Percentiles rank a stretch among this genome's conserved stretches.
phyloP scores from a whole-genome alignment of 2,888 invertebrate genomes.

The Magallana nippona region DNA sequence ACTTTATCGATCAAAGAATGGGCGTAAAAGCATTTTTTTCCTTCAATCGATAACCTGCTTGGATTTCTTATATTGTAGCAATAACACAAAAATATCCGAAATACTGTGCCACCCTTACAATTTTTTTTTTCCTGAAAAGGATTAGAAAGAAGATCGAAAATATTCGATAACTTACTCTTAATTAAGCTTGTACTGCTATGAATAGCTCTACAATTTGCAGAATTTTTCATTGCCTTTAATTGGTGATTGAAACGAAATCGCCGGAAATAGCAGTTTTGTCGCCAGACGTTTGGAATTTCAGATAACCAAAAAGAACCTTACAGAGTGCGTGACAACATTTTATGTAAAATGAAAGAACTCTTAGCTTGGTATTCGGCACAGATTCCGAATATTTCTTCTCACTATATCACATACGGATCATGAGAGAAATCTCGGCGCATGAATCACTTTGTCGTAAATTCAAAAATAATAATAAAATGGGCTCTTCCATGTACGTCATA shows the following conservation, averaged over 20 bases:
- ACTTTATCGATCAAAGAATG: neutral
- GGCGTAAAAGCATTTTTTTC: neutral
- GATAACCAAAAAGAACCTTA: neutral
- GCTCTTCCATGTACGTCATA: too few relatives aligned
- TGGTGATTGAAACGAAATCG: neutral
- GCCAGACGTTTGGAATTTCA: neutral
- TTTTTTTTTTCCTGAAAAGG: neutral
- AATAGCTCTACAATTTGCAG: neutral
- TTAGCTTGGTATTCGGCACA: neutral
- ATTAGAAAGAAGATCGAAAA: too few relatives aligned
- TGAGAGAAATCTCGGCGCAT: too few relatives aligned
- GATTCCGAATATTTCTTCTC: neutral
- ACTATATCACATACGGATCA: neutral
- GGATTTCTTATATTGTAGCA: too few relatives aligned
- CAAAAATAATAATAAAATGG: too few relatives aligned
- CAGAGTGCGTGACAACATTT: neutral
- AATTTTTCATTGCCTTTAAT: neutral
- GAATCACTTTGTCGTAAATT: too few relatives aligned
- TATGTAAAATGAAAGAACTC: neutral
- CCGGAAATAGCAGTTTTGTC: neutral
- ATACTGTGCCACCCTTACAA: slow-evolving; percentile 10
- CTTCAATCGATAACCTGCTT: too few relatives aligned
- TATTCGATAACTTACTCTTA: too few relatives aligned
- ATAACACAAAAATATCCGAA: neutral
- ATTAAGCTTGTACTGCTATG: neutral